phyloP scores from a whole-genome alignment of 2,797 vertebrate genomes.

The Danio jaintianensis region DNA sequence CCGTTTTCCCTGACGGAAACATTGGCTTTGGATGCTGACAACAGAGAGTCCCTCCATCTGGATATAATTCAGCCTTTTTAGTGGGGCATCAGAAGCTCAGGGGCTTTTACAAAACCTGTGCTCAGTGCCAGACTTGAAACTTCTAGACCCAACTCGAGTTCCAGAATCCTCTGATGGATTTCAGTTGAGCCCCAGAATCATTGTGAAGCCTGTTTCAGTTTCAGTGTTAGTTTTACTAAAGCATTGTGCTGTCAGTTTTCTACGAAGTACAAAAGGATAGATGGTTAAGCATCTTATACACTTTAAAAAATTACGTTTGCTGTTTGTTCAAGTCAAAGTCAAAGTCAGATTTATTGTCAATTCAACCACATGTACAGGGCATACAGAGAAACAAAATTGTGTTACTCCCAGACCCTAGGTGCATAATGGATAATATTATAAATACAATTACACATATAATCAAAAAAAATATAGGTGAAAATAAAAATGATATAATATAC shows the following conservation, averaged over 20 bases:
- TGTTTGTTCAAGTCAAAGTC: too few relatives aligned
- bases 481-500: too few relatives aligned
- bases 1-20: slow-evolving; percentile 54
- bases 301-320: too few relatives aligned
- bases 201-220: not conserved
- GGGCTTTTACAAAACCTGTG: slow-evolving; percentile 5
- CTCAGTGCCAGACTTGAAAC: slow-evolving; percentile 17
- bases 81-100: slow-evolving; percentile 67
- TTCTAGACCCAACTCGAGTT: slow-evolving; percentile 19
- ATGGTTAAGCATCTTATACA: too few relatives aligned
- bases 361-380: too few relatives aligned
- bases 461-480: too few relatives aligned
- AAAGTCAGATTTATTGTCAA: too few relatives aligned
- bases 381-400: too few relatives aligned
- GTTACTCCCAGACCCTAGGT: too few relatives aligned
- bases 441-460: too few relatives aligned
- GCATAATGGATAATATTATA: too few relatives aligned
- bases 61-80: slow-evolving; percentile 67
- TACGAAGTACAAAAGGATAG: not conserved
- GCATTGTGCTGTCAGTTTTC: not conserved
- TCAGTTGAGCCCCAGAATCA: slow-evolving; percentile 16
- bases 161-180: slow-evolving; percentile 6
- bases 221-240: not conserved
- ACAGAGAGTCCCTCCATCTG: slow-evolving; percentile 73
- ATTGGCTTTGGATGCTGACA: slow-evolving; percentile 57